These are phyloP conservation scores for Coelopa frigida DNA, from an alignment of 1,140 invertebrate species.

Conservation along the genomic window DNA sequence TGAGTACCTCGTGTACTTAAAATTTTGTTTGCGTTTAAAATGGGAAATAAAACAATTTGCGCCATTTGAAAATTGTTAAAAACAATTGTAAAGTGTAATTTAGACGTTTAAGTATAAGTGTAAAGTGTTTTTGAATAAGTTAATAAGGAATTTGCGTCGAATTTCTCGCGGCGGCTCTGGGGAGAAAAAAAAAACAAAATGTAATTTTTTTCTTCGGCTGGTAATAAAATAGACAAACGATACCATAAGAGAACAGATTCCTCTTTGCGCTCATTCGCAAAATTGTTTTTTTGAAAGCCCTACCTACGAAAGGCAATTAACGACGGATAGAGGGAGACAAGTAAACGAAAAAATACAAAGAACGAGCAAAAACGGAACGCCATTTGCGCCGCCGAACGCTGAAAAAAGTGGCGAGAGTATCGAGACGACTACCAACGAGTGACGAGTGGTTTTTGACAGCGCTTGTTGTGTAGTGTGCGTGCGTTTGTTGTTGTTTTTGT, in stretches of 20 bases:
- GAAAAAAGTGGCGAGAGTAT: neutral
- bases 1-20: slow-evolving; percentile 6
- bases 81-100: too few relatives aligned
- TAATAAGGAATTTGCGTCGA: too few relatives aligned
- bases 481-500: neutral
- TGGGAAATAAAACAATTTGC: too few relatives aligned
- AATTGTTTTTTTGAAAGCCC: too few relatives aligned
- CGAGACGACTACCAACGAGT: neutral
- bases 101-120: too few relatives aligned
- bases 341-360: too few relatives aligned
- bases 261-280: too few relatives aligned
- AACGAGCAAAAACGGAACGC: slow-evolving; percentile 2
- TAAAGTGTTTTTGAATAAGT: too few relatives aligned
- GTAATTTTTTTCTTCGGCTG: neutral
- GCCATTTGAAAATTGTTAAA: slow-evolving; percentile 1
- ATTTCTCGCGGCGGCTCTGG: too few relatives aligned
- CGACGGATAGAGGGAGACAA: too few relatives aligned
- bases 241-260: too few relatives aligned
- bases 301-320: too few relatives aligned
- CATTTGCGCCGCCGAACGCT: slow-evolving; percentile 1
- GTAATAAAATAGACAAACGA: neutral
- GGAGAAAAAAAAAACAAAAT: neutral
- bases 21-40: slow-evolving; percentile 4
- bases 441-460: slow-evolving; percentile 1
- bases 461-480: neutral